Evolutionary conservation across 2,888 invertebrate species (phyloP).

Genomic region (Pollenia griseotomentosa): DNA sequence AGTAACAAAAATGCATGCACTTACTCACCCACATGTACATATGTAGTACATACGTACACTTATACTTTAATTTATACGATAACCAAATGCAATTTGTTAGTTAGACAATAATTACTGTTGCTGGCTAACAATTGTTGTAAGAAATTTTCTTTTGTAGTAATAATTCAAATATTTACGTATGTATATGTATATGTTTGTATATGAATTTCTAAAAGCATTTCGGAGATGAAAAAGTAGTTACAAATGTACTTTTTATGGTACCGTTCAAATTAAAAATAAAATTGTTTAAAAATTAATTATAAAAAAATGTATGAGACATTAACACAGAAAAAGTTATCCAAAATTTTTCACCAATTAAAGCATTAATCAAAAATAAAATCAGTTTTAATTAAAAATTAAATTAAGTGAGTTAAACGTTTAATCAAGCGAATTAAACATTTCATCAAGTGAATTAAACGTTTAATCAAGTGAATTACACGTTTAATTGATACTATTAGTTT

Average conservation of each 20-base stretch:
- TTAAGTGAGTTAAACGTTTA: too few relatives aligned
- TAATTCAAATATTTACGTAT: not conserved
- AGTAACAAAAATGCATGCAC: not conserved
- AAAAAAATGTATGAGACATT: too few relatives aligned
- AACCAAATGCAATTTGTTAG: conserved; percentile 59
- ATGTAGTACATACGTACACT: not conserved
- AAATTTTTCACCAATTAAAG: too few relatives aligned
- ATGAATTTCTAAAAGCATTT: not conserved
- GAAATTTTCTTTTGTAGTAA: not conserved
- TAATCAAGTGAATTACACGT: too few relatives aligned
- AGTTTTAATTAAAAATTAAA: too few relatives aligned
- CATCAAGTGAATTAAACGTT: too few relatives aligned
- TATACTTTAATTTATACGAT: conserved; percentile 31
- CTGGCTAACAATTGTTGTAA: conserved; percentile 10
- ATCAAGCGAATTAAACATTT: too few relatives aligned
- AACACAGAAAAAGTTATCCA: too few relatives aligned
- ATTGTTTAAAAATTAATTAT: too few relatives aligned
- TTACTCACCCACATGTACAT: not conserved
- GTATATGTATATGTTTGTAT: not conserved
- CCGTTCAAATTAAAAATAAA: too few relatives aligned
- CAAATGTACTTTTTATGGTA: not conserved
- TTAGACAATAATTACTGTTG: conserved; percentile 36
- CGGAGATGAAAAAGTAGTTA: not conserved
- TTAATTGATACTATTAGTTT: too few relatives aligned
- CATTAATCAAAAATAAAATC: too few relatives aligned